Conservation (phyloP, 2,888 invertebrate genomes). For the Tetragnatha montana region DNA sequence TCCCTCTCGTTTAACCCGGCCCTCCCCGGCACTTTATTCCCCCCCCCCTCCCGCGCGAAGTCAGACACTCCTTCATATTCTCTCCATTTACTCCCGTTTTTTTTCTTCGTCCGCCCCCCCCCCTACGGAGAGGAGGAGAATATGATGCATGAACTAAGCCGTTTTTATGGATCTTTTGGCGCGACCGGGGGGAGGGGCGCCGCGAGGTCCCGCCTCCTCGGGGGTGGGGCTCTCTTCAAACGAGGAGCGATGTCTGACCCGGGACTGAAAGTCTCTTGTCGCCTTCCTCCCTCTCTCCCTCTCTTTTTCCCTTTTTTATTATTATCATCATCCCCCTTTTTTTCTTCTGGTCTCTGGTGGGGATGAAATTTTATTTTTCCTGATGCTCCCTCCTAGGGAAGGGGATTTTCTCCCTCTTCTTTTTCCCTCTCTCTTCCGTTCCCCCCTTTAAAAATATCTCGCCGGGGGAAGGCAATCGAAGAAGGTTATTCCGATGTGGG, state of each 20-base stretch:
- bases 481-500: slow-evolving; percentile 69
- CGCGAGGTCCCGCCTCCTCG: slow-evolving; percentile 21
- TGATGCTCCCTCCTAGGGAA: slow-evolving; percentile 35
- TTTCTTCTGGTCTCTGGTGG: slow-evolving; percentile 34
- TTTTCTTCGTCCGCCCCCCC: slow-evolving; percentile 34
- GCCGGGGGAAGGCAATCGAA: slow-evolving; percentile 56
- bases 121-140: slow-evolving; percentile 51
- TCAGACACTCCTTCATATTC: slow-evolving; percentile 70
- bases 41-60: slow-evolving; percentile 42
- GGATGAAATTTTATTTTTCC: slow-evolving; percentile 64
- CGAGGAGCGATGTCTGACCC: slow-evolving; percentile 67
- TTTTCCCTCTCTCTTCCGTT: too few relatives aligned
- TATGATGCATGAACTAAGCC: slow-evolving; percentile 70
- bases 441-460: slow-evolving; percentile 35
- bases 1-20: slow-evolving; percentile 69
- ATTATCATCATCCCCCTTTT: background rate
- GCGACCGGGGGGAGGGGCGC: slow-evolving; percentile 40
- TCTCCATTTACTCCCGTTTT: slow-evolving; percentile 69
- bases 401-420: slow-evolving; percentile 40
- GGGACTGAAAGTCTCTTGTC: slow-evolving; percentile 66
- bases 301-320: slow-evolving; percentile 5
- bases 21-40: slow-evolving; percentile 52
- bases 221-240: slow-evolving; percentile 62
- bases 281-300: slow-evolving; percentile 55
- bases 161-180: slow-evolving; percentile 71